These are phyloP conservation scores for Periphyllus acericola DNA, from an alignment of 2,888 invertebrate species.

Conservation along the genomic window DNA sequence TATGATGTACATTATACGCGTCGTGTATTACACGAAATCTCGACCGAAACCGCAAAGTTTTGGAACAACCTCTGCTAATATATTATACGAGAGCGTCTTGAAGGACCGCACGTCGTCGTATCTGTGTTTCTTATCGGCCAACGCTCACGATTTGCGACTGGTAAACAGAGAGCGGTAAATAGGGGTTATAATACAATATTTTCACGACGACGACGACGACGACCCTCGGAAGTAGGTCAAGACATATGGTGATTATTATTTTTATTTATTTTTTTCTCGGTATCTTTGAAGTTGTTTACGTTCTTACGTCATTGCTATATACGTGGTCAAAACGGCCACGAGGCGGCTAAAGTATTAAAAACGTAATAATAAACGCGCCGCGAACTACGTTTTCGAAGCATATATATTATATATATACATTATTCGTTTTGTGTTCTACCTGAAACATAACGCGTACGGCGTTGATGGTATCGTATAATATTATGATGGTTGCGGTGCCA, in stretches of 20 bases:
- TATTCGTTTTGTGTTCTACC: neutral
- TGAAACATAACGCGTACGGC: neutral
- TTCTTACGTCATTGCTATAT: constrained; percentile 37
- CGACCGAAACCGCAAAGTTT: constrained; percentile 10
- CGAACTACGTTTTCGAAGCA: neutral
- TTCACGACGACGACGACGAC: neutral
- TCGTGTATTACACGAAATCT: neutral
- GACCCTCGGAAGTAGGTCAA: constrained; percentile 42
- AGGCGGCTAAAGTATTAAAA: neutral
- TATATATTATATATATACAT: too few relatives aligned
- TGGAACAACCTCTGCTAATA: neutral
- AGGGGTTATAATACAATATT: neutral
- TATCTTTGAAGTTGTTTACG: constrained; percentile 47
- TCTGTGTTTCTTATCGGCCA: neutral
- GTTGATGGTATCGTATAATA: too few relatives aligned
- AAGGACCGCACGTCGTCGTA: neutral
- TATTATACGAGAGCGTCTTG: neutral
- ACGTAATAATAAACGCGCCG: neutral
- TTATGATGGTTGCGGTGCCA: too few relatives aligned
- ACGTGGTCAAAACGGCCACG: neutral
- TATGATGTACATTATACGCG: neutral
- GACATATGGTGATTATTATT: neutral
- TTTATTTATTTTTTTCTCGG: too few relatives aligned
- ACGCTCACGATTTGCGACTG: neutral
- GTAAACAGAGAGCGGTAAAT: neutral